Evolutionary conservation across 2,888 invertebrate genomes (phyloP), one percentile per base, ranked within the genome.

Genomic region (Cremastobaeus sp.): DNA sequence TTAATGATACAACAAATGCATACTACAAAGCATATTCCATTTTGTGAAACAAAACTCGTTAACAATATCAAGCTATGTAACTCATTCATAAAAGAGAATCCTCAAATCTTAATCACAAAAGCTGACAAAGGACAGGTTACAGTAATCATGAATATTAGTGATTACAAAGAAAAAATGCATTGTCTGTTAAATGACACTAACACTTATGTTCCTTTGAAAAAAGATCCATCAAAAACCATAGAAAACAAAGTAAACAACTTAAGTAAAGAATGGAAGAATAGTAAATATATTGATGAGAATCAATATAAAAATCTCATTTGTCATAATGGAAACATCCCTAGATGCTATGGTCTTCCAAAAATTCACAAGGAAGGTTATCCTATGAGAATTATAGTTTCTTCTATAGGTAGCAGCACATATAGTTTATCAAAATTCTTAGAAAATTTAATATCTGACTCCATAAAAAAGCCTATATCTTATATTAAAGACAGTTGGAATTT

Each of bases 321-420:
- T 9, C 9, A 17, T 8, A 37, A 15, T 17, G 37, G 17, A 2
- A 37, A 37, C 9, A 5, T 37, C 1, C 17, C 37, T 17, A 37
- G 17, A 37, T 37, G 37, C 9, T 37, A 37, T 37, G 37, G 37
- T 6, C 11, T 37, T n/a, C 37, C 17, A 6, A 37, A 37, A 37
- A 17, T n/a, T n/a, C n/a, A n/a, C n/a, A n/a, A n/a, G n/a, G n/a
- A n/a, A n/a, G n/a, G n/a, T n/a, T n/a, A n/a, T n/a, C n/a, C n/a
- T n/a, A n/a, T n/a, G n/a, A n/a, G n/a, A n/a, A n/a, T 17, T n/a
- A n/a, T n/a, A n/a, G n/a, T n/a, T n/a, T n/a, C n/a, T n/a, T n/a
- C n/a, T n/a, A n/a, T n/a, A n/a, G 17, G 37, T 17, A 37, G 17
- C 17, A 4, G 8, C 8, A 17, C 17, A 3, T 37, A 37, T 15